These are phyloP conservation scores for Mesorhabditis sp. DNA, from an alignment of 2,888 invertebrate species.

Conservation along the genomic window DNA sequence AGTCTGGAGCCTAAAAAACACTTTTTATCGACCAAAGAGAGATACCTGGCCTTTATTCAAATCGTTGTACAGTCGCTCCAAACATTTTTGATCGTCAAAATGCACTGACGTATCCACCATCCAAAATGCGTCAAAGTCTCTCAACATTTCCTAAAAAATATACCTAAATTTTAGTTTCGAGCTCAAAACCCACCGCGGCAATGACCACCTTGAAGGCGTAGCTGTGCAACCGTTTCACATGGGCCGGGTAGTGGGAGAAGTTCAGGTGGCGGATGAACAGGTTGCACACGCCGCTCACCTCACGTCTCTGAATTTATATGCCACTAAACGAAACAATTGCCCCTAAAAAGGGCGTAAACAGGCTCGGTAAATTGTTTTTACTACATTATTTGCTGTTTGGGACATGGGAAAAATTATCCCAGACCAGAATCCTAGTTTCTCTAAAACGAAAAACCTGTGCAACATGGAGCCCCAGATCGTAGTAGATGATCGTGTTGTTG, in stretches of 20 bases:
- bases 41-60: neutral
- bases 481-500: neutral
- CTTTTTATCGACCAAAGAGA: neutral
- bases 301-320: neutral
- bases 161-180: neutral
- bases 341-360: no score
- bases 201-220: slow-evolving; percentile 4
- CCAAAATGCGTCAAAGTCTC: neutral
- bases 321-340: no score
- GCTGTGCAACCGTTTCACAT: neutral
- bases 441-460: neutral
- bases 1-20: slow-evolving; percentile 14
- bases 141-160: neutral
- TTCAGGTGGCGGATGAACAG: neutral
- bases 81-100: neutral
- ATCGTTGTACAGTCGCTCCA: neutral
- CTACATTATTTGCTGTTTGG: no score
- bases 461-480: neutral
- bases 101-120: slow-evolving; percentile 1
- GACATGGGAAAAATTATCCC: no score
- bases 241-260: neutral
- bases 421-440: neutral
- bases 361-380: no score
- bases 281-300: neutral
- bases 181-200: neutral